A percentile compares a stretch with the other conserved stretches of the same genome.
phyloP scores from a whole-genome alignment of 2,113 vertebrate species.

The Hirundichthys speculiger region DNA sequence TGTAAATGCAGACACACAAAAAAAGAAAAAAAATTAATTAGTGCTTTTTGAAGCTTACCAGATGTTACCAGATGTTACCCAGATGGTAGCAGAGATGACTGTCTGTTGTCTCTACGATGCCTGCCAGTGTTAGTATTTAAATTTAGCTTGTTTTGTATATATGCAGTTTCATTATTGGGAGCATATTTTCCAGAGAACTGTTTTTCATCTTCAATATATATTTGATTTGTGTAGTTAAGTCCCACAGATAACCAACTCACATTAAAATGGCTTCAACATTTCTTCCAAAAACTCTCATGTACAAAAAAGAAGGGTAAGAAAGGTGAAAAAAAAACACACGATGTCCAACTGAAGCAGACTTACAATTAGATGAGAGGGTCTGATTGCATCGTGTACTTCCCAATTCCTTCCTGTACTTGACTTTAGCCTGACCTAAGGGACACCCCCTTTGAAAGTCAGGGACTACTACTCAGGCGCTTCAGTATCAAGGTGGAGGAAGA shows the following conservation, averaged over 20 bases:
- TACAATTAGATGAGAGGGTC: conserved; percentile 77
- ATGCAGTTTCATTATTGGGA: conserved; percentile 8
- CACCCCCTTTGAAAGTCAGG: conserved; percentile 84
- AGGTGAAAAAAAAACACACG: conserved; percentile 45
- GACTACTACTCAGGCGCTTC: conserved; percentile 79
- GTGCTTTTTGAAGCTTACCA: no score
- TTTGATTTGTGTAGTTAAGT: no score
- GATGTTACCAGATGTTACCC: no score
- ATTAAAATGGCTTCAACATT: conserved; percentile 37
- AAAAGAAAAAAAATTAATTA: no score
- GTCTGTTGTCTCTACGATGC: no score
- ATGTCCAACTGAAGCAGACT: conserved; percentile 62
- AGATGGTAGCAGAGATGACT: no score
- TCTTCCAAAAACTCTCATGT: conserved; percentile 20
- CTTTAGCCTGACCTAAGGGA: conserved; percentile 84
- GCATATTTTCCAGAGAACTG: conserved; percentile 14
- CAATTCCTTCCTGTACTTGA: conserved; percentile 85
- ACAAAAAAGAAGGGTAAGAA: conserved; percentile 12
- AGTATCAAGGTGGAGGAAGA: conserved; percentile 42
- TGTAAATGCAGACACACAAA: no score
- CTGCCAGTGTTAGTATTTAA: no score
- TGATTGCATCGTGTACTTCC: conserved; percentile 84
- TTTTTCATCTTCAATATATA: no score
- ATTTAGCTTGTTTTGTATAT: neutral
- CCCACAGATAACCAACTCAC: conserved; percentile 29